These are phyloP conservation scores for Telmatochromis brachygnathus DNA, from an alignment of 2,113 vertebrate species.

Conservation along the genomic window DNA sequence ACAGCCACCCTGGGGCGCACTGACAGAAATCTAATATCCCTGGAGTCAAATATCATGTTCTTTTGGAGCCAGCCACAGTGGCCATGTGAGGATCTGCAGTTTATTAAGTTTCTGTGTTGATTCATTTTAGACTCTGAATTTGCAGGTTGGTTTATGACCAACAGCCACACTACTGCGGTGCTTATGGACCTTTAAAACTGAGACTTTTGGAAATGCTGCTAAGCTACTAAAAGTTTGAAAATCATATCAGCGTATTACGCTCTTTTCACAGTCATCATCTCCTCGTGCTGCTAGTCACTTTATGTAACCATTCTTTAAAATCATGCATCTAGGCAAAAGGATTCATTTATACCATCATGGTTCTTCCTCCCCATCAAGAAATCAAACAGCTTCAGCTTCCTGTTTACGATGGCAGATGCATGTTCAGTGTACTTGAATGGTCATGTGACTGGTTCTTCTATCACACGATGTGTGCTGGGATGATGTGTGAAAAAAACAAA, in stretches of 20 bases:
- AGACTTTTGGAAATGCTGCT: not conserved
- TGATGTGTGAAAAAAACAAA: not conserved
- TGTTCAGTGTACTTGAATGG: not conserved
- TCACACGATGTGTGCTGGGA: not conserved
- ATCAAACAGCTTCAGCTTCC: not conserved
- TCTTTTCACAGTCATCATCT: not conserved
- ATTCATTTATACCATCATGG: rapidly evolving
- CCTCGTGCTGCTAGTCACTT: not conserved
- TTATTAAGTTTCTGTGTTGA: not conserved
- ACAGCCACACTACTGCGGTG: not conserved
- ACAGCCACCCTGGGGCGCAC: not conserved
- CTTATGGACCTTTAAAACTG: not conserved
- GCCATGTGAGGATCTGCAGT: not conserved
- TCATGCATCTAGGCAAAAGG: not conserved
- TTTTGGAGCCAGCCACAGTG: not conserved
- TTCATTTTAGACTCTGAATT: not conserved
- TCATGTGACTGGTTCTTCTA: not conserved
- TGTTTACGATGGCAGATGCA: not conserved
- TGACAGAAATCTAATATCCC: not conserved
- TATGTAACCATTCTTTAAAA: not conserved
- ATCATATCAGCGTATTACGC: rapidly evolving
- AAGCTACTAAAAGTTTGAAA: rapidly evolving
- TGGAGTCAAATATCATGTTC: not conserved
- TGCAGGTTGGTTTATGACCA: not conserved
- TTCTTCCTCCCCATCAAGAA: not conserved